A percentile compares a stretch with the other conserved stretches of the same genome.
These are phyloP conservation scores for Chamaetylas fuelleborni DNA, from an alignment of 2,113 vertebrate genomes.

Conservation along the genomic window DNA sequence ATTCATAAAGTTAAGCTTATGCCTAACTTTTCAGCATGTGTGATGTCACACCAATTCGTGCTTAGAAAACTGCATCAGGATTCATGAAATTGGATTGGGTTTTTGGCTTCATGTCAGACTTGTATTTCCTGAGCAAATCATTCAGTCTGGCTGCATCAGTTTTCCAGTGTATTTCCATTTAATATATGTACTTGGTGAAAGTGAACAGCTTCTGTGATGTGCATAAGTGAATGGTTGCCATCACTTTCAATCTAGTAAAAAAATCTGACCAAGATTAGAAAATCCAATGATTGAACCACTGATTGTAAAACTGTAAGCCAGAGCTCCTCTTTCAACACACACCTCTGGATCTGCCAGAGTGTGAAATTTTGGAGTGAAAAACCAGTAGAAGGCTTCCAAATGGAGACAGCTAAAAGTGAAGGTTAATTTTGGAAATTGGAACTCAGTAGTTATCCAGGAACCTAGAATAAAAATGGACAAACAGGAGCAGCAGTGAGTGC, in stretches of 20 bases:
- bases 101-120: neutral
- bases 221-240: neutral
- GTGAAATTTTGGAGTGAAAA: neutral
- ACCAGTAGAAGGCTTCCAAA: neutral
- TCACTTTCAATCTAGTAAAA: neutral
- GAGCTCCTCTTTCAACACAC: neutral
- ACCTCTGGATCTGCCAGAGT: neutral
- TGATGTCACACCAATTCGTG: neutral
- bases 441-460: neutral
- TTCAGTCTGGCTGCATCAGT: neutral
- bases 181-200: neutral
- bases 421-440: neutral
- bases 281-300: neutral
- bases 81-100: neutral
- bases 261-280: neutral
- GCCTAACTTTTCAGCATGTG: neutral
- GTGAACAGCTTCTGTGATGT: neutral
- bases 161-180: neutral
- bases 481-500: neutral
- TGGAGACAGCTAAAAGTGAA: neutral
- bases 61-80: neutral
- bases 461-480: neutral
- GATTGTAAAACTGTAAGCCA: neutral
- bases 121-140: neutral
- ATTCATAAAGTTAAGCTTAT: neutral